Conservation (phyloP, 2,113 vertebrate genomes). For the Vulpes ferrilata region DNA sequence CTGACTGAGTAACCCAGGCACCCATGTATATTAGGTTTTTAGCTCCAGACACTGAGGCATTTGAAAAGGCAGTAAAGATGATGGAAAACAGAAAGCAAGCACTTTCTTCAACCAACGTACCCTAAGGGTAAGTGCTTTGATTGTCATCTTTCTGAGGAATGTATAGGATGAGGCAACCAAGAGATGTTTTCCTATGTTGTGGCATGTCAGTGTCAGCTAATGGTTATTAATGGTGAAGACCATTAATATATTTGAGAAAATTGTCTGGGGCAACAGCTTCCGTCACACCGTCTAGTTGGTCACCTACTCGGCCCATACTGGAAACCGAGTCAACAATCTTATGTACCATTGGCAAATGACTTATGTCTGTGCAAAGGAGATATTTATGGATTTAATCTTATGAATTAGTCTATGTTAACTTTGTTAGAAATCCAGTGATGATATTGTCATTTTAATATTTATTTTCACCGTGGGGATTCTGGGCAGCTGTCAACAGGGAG, state of each 20-base stretch:
- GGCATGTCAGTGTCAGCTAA: neutral
- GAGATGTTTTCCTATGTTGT: fast-evolving
- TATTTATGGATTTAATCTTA: neutral
- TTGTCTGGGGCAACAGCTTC: fast-evolving
- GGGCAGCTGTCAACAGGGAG: neutral
- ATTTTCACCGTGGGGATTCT: neutral
- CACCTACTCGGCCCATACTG: neutral
- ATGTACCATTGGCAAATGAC: neutral
- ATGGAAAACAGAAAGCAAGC: neutral
- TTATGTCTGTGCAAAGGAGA: neutral
- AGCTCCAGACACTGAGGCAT: neutral
- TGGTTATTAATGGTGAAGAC: neutral
- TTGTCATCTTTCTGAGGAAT: neutral
- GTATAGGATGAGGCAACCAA: neutral
- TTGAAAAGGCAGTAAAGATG: neutral
- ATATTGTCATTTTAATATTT: conserved; percentile 2
- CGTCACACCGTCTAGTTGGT: neutral
- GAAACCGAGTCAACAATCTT: neutral
- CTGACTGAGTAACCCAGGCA: no score
- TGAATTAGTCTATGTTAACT: neutral
- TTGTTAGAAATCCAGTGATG: neutral
- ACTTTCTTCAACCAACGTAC: neutral
- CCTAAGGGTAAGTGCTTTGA: neutral
- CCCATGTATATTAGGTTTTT: neutral
- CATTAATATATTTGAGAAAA: neutral